A percentile compares a stretch with the other conserved stretches of the same genome.
Conservation (phyloP, 2,113 vertebrate species). For the Sula dactylatra region DNA sequence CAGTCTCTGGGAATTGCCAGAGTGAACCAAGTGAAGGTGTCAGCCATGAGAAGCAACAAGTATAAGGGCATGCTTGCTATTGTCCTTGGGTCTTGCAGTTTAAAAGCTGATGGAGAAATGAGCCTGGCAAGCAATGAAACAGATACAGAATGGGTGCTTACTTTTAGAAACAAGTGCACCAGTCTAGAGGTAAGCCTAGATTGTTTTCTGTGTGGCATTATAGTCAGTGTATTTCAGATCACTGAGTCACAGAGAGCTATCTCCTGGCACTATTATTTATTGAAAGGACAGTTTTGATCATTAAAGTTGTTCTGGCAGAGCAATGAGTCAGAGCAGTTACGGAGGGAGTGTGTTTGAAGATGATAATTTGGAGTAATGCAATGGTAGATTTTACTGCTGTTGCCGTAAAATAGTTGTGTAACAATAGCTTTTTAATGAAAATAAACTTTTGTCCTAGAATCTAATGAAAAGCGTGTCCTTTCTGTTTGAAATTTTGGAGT, state of each 20-base stretch:
- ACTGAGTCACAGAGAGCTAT: not conserved
- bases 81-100: slow-evolving; percentile 70
- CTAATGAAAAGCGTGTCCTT: not conserved
- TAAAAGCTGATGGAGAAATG: slow-evolving; percentile 62
- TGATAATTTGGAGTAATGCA: not conserved
- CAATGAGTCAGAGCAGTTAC: not conserved
- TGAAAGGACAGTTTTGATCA: not conserved
- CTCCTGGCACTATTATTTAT: not conserved
- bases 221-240: not conserved
- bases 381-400: not conserved
- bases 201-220: not conserved
- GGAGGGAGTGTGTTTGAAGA: not conserved
- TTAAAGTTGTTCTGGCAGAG: not conserved
- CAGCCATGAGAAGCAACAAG: not conserved
- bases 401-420: not conserved
- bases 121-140: slow-evolving; percentile 8
- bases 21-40: slow-evolving; percentile 58
- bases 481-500: not conserved
- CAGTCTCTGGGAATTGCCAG: slow-evolving; percentile 67
- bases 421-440: not conserved
- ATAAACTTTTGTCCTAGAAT: not conserved
- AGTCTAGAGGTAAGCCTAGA: slow-evolving; percentile 69
- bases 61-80: slow-evolving; percentile 41
- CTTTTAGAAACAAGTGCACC: slow-evolving; percentile 70
- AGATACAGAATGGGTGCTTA: slow-evolving; percentile 53